Evolutionary conservation across 2,797 vertebrate genomes (phyloP).

Genomic region (Sarcoramphus papa): DNA sequence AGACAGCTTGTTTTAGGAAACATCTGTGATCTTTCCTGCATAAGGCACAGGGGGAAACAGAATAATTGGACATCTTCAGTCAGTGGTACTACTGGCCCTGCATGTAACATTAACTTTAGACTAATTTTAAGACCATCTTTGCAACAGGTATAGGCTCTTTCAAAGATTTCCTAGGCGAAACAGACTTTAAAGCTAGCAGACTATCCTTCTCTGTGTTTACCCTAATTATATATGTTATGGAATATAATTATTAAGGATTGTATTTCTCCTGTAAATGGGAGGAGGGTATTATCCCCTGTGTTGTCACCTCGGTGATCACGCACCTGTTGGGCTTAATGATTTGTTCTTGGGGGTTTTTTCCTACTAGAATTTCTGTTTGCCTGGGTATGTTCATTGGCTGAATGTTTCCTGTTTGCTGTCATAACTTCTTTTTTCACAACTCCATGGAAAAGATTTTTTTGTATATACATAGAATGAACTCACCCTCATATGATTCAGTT

Average conservation of each 20-base stretch:
- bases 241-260: not conserved
- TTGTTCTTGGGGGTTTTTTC: not conserved
- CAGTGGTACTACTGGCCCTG: not conserved
- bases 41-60: not conserved
- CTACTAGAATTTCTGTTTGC: not conserved
- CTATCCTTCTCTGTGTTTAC: not conserved
- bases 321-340: not conserved
- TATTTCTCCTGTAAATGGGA: not conserved
- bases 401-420: not conserved
- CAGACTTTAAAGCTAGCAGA: not conserved
- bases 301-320: not conserved
- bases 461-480: not conserved
- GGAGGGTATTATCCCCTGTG: not conserved
- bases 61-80: not conserved
- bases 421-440: not conserved
- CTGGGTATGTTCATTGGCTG: not conserved
- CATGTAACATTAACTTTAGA: not conserved
- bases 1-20: not conserved
- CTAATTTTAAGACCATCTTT: not conserved
- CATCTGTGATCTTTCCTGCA: not conserved
- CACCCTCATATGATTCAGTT: not conserved
- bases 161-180: not conserved
- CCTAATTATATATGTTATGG: not conserved
- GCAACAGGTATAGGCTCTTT: not conserved
- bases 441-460: not conserved